Conservation (phyloP, 1,140 invertebrate species). For the Drosophila tristis region DNA sequence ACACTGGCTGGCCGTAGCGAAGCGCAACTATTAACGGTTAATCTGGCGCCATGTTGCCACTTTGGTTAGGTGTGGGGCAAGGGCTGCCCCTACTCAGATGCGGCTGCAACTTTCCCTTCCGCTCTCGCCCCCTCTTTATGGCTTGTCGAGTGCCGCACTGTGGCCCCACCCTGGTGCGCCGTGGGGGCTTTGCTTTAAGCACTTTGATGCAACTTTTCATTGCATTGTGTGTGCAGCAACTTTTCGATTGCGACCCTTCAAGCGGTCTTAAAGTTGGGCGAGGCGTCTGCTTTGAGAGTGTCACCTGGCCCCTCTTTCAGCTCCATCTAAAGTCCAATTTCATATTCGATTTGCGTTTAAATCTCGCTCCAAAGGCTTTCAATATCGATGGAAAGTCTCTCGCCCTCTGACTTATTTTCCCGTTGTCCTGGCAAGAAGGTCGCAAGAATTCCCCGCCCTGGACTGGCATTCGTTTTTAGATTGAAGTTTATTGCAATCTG, state of each 20-base stretch:
- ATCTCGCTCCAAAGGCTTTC: too few species aligned
- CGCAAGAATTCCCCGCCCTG: too few species aligned
- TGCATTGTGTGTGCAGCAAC: conserved; percentile 23
- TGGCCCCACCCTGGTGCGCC: conserved; percentile 1
- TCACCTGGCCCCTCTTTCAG: too few species aligned
- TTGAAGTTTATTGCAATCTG: conserved; percentile 8
- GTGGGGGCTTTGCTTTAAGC: conserved; percentile 14
- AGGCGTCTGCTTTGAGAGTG: not conserved
- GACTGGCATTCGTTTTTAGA: not conserved
- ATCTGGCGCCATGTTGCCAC: conserved; percentile 52
- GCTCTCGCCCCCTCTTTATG: conserved; percentile 20
- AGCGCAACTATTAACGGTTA: conserved; percentile 71
- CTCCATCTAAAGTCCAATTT: not conserved
- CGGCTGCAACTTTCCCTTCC: too few species aligned
- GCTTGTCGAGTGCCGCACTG: conserved; percentile 21
- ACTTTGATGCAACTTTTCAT: conserved; percentile 44
- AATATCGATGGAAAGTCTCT: too few species aligned
- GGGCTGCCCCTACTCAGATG: too few species aligned
- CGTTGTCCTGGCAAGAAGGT: too few species aligned
- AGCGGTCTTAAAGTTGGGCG: conserved; percentile 13
- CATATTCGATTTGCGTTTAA: too few species aligned
- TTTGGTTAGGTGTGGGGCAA: conserved; percentile 24
- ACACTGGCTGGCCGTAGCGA: conserved; percentile 5
- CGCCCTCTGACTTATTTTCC: too few species aligned
- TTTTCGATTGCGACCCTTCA: conserved; percentile 43